Evolutionary conservation across 2,113 vertebrate species (phyloP).

Genomic region (Strigops habroptila): DNA sequence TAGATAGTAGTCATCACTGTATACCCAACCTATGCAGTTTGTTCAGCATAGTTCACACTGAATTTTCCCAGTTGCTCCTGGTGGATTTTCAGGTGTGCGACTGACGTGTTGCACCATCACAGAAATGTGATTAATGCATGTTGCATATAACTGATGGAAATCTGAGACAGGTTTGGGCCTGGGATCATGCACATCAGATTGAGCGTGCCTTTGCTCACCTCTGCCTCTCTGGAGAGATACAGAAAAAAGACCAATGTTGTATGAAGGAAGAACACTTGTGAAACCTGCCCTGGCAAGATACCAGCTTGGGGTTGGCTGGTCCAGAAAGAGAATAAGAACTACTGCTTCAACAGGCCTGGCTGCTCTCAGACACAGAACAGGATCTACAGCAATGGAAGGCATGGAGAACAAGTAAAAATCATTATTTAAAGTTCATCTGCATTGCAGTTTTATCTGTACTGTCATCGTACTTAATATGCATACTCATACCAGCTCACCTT

Average conservation of each 20-base stretch:
- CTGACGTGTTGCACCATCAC: background rate
- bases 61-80: background rate
- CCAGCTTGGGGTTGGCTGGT: background rate
- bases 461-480: accelerated
- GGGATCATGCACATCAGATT: background rate
- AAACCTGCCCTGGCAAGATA: background rate
- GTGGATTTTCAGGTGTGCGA: background rate
- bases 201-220: background rate
- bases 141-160: background rate
- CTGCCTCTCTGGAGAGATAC: background rate
- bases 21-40: background rate
- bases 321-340: no score
- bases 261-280: background rate
- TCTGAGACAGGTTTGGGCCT: background rate
- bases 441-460: background rate
- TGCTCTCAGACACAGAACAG: background rate
- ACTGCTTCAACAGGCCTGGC: background rate
- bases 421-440: accelerated
- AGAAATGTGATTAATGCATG: background rate
- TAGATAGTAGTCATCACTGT: accelerated
- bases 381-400: background rate
- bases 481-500: background rate
- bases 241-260: background rate
- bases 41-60: accelerated
- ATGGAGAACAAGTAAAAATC: accelerated